phyloP scores from a whole-genome alignment of 2,113 vertebrate genomes.

The Tenrec ecaudatus region DNA sequence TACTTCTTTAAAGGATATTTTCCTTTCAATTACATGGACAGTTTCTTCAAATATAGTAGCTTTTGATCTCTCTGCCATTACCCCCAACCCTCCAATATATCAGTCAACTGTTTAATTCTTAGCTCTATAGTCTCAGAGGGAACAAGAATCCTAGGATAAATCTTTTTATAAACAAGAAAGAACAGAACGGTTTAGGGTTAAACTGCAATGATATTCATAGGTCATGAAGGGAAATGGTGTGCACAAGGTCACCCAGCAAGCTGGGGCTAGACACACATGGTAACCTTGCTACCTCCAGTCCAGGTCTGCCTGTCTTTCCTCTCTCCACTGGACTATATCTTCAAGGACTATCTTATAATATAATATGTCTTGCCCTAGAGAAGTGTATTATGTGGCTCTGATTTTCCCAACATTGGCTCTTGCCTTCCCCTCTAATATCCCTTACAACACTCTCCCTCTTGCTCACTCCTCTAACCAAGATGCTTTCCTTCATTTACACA shows the following conservation, averaged over 20 bases:
- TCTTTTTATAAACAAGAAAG: background rate
- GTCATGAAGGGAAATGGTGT: background rate
- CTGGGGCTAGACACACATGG: background rate
- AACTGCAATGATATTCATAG: background rate
- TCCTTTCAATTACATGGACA: background rate
- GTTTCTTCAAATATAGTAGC: background rate
- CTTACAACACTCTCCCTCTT: background rate
- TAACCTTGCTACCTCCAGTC: too few species aligned
- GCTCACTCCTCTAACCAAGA: background rate
- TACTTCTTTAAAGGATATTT: conserved; percentile 3
- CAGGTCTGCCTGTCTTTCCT: background rate
- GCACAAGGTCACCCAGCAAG: background rate
- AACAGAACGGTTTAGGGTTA: background rate
- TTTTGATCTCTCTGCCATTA: background rate
- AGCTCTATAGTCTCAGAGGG: background rate
- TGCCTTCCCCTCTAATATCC: background rate
- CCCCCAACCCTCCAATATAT: background rate
- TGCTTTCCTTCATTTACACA: background rate
- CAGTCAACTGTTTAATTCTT: conserved; percentile 3
- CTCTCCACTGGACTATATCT: background rate
- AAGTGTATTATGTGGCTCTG: background rate
- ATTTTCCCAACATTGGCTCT: background rate
- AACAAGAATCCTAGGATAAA: background rate
- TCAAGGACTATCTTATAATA: background rate
- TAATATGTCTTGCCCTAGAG: background rate